Base-by-base conservation (phyloP, 2,113 vertebrate species). In the Chauna torquata region DNA sequence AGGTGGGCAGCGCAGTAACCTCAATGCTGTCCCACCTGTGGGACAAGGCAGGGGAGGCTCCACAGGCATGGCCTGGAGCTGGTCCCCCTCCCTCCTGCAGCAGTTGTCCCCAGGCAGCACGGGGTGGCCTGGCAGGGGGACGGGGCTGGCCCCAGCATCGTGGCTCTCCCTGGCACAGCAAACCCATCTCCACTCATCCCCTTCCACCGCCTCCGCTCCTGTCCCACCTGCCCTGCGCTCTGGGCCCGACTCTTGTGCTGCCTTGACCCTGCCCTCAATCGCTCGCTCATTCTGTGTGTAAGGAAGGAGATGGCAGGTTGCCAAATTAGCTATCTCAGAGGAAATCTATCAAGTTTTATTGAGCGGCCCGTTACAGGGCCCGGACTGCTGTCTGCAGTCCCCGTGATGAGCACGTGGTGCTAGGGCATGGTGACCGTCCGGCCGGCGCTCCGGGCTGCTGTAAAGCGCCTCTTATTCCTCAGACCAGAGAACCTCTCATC, bases 401-500 rank as follows among this genome's bases (percentile, higher is more conserved):
- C 89, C 32, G 59, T 15, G 88, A 16, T 0, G 24, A 82, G 71
- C 49, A 72, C 0, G 8, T 0, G 1, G 59, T 44, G 54, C 96
- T 96, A 96, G 12, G 82, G 96, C 77, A 97, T 93, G 92, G 95
- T 86, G 82, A 98, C 97, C 5, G 75, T 98, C 71, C 98, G 76
- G 30, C 92, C 47, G 30, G 96, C 27, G 24, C 75, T 74, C 30
- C 95, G 77, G 57, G 95, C 90, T 42, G 80, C 85, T 25, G 58
- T 25, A 55, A 92, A 97, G n/a, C 38, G 95, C 79, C 82, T 76
- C 92, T 94, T 96, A 86, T 97, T 96, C 96, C 94, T 96, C 94
- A 99, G 96, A 44, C 95, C 96, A 77, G 98, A 98, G 96, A 99
- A 99, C 80, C 98, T 97, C 58, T 98, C 98, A 61, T 98, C 97